These are phyloP conservation scores for Sula dactylatra DNA, from an alignment of 2,113 vertebrate species.

Conservation along the genomic window DNA sequence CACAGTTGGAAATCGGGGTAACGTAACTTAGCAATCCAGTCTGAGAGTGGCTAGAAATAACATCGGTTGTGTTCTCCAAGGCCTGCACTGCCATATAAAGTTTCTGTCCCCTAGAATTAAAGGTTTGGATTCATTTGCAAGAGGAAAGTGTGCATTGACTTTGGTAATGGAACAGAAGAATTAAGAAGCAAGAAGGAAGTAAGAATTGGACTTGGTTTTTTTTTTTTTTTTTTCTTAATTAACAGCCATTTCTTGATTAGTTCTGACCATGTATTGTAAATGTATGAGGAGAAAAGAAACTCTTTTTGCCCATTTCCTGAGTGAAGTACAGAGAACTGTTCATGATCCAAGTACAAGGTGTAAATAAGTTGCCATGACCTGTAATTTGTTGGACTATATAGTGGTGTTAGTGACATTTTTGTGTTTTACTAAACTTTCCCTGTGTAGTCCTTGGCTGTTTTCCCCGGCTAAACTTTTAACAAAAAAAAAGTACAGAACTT, in stretches of 20 bases:
- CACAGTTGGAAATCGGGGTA: not conserved
- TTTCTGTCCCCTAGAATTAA: not conserved
- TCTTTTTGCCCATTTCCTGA: not conserved
- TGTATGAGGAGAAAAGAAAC: not conserved
- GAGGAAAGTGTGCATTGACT: not conserved
- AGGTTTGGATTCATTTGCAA: not conserved
- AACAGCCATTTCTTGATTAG: not conserved
- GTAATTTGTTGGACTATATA: not conserved
- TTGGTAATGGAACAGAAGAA: not conserved
- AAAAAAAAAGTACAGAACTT: not conserved
- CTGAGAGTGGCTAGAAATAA: not conserved
- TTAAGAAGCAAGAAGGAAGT: not conserved
- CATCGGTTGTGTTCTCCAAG: not conserved
- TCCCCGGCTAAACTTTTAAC: not conserved
- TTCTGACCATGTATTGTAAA: not conserved
- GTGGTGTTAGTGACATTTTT: not conserved
- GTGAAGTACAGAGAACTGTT: not conserved
- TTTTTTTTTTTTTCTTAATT: not conserved
- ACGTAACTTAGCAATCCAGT: fast-evolving
- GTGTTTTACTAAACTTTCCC: not conserved
- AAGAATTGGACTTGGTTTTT: not conserved
- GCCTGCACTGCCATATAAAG: not conserved
- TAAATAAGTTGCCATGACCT: not conserved
- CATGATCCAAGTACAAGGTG: not conserved
- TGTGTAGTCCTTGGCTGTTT: not conserved